A percentile compares a stretch with the other conserved stretches of the same genome.
Evolutionary conservation across 2,888 invertebrate genomes (phyloP).

Genomic region (Autographa gamma): DNA sequence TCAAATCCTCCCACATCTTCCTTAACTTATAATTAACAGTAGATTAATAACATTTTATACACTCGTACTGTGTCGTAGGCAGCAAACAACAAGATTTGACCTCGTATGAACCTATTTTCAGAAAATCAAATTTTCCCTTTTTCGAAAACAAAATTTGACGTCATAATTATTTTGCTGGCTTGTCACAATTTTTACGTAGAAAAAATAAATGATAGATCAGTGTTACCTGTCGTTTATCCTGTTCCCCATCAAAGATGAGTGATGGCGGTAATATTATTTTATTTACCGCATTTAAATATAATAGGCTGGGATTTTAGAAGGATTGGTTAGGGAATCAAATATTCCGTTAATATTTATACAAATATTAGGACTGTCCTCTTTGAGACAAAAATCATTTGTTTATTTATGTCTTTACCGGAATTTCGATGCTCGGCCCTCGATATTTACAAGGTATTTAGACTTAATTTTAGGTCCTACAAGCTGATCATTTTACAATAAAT

Average conservation of each 20-base stretch:
- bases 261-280: slow-evolving; percentile 38
- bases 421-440: too few relatives aligned
- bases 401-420: too few relatives aligned
- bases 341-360: too few relatives aligned
- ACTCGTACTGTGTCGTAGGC: too few relatives aligned
- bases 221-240: slow-evolving; percentile 34
- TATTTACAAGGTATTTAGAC: background rate
- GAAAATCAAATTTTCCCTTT: background rate
- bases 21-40: too few relatives aligned
- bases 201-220: slow-evolving; percentile 36
- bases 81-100: too few relatives aligned
- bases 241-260: slow-evolving; percentile 25
- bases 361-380: too few relatives aligned
- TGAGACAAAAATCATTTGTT: too few relatives aligned
- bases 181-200: slow-evolving; percentile 9
- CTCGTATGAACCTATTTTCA: too few relatives aligned
- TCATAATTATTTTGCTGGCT: slow-evolving; percentile 1
- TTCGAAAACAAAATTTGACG: background rate
- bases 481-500: background rate
- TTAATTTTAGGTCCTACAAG: background rate
- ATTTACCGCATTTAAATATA: slow-evolving; percentile 45
- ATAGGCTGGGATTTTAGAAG: slow-evolving; percentile 25
- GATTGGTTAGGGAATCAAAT: slow-evolving; percentile 35
- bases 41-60: too few relatives aligned
- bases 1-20: too few relatives aligned